Percentiles rank a stretch among this genome's conserved stretches.
Conservation (phyloP, 2,797 vertebrate genomes). For the Amazonetta brasiliensis region DNA sequence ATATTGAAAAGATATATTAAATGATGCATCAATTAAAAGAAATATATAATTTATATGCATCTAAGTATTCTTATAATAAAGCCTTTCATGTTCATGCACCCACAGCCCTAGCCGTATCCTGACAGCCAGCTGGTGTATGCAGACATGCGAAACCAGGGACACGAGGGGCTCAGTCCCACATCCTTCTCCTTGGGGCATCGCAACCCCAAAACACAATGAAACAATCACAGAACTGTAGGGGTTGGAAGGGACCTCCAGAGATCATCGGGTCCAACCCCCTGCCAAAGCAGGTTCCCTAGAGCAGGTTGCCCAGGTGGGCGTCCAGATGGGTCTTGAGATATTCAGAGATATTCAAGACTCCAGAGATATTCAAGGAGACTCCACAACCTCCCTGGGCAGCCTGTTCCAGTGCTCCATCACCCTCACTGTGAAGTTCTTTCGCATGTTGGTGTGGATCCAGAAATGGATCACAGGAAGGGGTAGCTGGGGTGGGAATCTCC, state of each 20-base stretch:
- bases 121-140: background rate
- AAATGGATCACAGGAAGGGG: no score
- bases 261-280: no score
- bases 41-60: background rate
- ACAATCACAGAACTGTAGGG: background rate
- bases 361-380: no score
- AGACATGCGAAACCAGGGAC: background rate
- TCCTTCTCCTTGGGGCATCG: fast-evolving
- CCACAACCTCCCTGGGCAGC: no score
- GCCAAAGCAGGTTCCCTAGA: no score
- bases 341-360: no score
- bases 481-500: background rate
- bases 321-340: no score
- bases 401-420: no score
- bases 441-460: no score
- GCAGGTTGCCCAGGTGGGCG: no score
- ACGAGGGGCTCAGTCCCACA: background rate
- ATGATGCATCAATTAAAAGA: background rate
- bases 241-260: no score
- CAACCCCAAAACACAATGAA: background rate
- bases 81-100: background rate
- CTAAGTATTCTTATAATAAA: background rate
- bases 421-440: no score
- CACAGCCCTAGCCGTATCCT: background rate
- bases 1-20: background rate